Conservation (phyloP, 2,888 invertebrate species). For the Epistrophe grossulariae region DNA sequence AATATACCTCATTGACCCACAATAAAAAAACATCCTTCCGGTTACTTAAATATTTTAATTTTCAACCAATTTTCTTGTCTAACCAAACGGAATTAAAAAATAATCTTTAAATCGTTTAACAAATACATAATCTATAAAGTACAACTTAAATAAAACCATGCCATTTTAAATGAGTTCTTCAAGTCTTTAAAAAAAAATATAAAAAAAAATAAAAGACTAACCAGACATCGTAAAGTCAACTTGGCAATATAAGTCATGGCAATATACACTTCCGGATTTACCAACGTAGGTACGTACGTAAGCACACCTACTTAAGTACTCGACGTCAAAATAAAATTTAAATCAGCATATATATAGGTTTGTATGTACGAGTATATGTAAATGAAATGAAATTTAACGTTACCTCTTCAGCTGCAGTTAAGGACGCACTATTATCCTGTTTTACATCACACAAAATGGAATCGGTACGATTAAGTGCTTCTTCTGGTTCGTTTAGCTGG, state of each 20-base stretch:
- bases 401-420: conserved; percentile 83
- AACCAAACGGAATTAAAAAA: conserved; percentile 6
- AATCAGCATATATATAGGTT: conserved; percentile 11
- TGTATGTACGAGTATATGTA: neutral
- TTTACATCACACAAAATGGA: conserved; percentile 81
- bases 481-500: conserved; percentile 82
- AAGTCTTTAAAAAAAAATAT: neutral
- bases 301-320: conserved; percentile 19
- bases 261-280: conserved; percentile 24
- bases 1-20: neutral
- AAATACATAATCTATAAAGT: neutral
- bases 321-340: conserved; percentile 42
- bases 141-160: neutral
- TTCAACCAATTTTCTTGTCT: neutral
- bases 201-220: neutral
- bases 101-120: neutral
- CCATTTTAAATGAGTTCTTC: neutral
- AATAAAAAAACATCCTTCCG: neutral
- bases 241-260: conserved; percentile 22
- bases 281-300: too few relatives aligned
- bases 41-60: neutral
- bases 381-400: conserved; percentile 26
- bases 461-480: conserved; percentile 81
- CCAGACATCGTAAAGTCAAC: conserved; percentile 5
- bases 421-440: conserved; percentile 81